Evolutionary conservation across 2,113 vertebrate species (phyloP).

Genomic region (Cynocephalus volans): DNA sequence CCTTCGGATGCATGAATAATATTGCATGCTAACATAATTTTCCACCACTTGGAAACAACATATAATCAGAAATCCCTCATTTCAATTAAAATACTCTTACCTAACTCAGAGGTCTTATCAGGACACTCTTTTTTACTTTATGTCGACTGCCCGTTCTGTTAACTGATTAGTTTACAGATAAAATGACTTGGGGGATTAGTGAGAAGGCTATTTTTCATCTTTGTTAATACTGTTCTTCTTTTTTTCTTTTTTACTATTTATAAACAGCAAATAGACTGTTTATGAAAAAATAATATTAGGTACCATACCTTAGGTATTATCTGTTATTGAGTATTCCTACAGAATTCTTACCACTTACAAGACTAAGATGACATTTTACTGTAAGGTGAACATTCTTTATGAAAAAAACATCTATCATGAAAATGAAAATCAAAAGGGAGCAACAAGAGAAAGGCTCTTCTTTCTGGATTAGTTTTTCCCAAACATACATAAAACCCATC

Average conservation of each 20-base stretch:
- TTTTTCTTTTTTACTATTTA: constrained; percentile 22
- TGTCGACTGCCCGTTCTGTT: not conserved
- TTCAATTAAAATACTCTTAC: constrained; percentile 65
- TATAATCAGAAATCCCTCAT: constrained; percentile 21
- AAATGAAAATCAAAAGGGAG: constrained; percentile 42
- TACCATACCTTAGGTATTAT: not conserved
- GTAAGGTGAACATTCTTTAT: not conserved
- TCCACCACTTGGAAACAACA: constrained; percentile 48
- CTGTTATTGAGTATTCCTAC: not conserved
- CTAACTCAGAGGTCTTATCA: not conserved
- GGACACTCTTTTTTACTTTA: constrained; percentile 20
- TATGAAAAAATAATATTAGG: constrained; percentile 5
- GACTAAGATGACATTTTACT: not conserved
- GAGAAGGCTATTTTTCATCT: constrained; percentile 29
- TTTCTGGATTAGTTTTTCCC: not conserved
- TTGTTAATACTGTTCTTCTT: constrained; percentile 1
- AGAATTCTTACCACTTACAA: not conserved
- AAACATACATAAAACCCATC: not conserved
- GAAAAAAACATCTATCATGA: not conserved
- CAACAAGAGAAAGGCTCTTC: not conserved
- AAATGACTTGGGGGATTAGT: constrained; percentile 12
- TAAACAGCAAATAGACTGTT: not conserved
- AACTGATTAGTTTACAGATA: constrained; percentile 29
- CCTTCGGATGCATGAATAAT: not conserved
- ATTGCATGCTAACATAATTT: constrained; percentile 43